Evolutionary conservation across 2,113 vertebrate species (phyloP).

Genomic region (Apodemus sylvaticus): DNA sequence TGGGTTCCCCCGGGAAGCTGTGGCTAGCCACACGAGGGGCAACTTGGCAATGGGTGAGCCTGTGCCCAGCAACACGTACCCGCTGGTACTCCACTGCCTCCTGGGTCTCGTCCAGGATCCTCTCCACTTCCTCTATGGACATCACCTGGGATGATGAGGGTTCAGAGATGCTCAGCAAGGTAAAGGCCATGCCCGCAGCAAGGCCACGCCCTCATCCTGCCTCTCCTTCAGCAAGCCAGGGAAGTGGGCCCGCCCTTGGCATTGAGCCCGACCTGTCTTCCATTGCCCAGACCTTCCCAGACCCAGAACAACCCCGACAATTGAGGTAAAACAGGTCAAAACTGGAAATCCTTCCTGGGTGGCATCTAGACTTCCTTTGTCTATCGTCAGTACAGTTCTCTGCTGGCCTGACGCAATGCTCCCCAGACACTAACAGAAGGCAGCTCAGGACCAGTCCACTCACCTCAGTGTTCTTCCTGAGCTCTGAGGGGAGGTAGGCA

Average conservation of each 20-base stretch:
- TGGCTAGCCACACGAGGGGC: rapidly evolving
- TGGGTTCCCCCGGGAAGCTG: neutral
- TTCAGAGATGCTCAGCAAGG: neutral
- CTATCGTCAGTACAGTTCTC: no score
- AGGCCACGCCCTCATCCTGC: neutral
- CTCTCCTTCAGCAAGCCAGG: neutral
- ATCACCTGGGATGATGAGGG: slow-evolving; percentile 88
- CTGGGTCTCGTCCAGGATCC: slow-evolving; percentile 96
- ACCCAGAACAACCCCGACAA: rapidly evolving
- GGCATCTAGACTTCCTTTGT: neutral
- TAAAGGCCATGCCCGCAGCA: rapidly evolving
- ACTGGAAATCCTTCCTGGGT: neutral
- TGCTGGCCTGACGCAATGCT: rapidly evolving
- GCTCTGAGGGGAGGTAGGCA: no score
- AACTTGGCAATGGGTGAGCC: neutral
- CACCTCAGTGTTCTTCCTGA: neutral
- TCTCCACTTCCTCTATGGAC: slow-evolving; percentile 96
- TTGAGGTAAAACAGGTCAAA: neutral
- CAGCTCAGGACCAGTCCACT: no score
- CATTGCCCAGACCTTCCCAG: neutral
- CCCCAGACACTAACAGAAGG: neutral
- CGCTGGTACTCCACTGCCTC: slow-evolving; percentile 96
- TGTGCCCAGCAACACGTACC: slow-evolving; percentile 81
- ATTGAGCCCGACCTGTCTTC: neutral
- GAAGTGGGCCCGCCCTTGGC: neutral